Evolutionary conservation across 2,888 invertebrate genomes (phyloP), one percentile per base, ranked within the genome.

Genomic region (Eulithis testata): DNA sequence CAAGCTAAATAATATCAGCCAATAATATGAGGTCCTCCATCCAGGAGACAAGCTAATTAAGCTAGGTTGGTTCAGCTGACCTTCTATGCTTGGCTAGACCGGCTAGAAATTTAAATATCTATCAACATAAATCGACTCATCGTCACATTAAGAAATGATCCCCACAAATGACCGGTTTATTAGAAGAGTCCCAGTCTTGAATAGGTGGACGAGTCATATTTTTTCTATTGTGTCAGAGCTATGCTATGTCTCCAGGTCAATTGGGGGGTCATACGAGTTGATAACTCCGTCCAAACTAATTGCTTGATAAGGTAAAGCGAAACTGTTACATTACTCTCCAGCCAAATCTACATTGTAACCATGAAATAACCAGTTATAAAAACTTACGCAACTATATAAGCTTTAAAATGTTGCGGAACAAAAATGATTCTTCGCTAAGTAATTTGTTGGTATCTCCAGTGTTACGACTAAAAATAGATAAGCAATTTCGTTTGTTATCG

Each of bases 211-310:
- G 36, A 61, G 50, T 67, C 74, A 67, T 73, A 73, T 76, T 78
- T 73, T 77, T 73, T 74, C 76, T 76, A 83, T 84, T 84, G 83
- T 84, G 84, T 84, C 85, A 84, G 74, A 74, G 74, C 74, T 74
- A 73, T 74, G 79, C 77, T 74, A 80, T 71, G 79, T 67, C 75
- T 74, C 63, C 74, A 74, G 88, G 90, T 90, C 88, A 90, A 90
- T 88, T 87, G 76, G 71, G 73, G 79, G 88, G 89, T 87, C 88
- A 81, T 74, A 73, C 76, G 75, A 77, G 78, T 78, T 84, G 86
- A 88, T 86, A 88, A 83, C 77, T 70, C 73, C 66, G 71, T 63
- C 71, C 69, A 71, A 75, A 76, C 54, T 73, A 75, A 77, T 74
- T 74, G 68, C 68, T 67, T 61, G 72, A 77, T 73, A 80, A 74